Base-by-base conservation (phyloP, 2,888 invertebrate genomes). In the Epirrhoe alternata region DNA sequence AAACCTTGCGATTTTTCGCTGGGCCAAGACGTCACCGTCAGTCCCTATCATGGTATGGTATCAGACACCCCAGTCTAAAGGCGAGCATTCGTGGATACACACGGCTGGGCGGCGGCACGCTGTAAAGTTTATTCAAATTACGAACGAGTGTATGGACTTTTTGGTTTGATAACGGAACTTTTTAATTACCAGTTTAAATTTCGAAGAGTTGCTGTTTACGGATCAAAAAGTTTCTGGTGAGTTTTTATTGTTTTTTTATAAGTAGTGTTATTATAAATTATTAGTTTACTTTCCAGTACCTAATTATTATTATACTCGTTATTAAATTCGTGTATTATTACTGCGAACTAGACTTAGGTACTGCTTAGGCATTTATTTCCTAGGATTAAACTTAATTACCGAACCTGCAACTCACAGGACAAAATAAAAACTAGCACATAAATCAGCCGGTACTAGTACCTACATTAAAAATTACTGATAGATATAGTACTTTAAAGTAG, bases 51-150 rank as follows among this genome's bases (percentile, higher is more conserved):
- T 14, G 24, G 57, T 62, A 71, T 70, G 17, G 10, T 10, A 10
- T 8, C 35, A 42, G 24, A 24, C 24, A 59, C 61, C 57, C 67
- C 81, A 81, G 81, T 81, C 77, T 75, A 71, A 76, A 72, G 66
- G 62, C 65, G 77, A 75, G 73, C 80, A 74, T 69, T 72, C 75
- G 69, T 72, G 74, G 72, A 79, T 71, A 30, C 68, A 77, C 77
- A 77, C 81, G 81, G 53, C 69, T 51, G 69, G 33, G 33, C 42
- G 58, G 64, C 55, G 55, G 35, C 45, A 69, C 65, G 66, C 52
- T 65, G 64, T 58, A 35, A 68, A 69, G 64, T 68, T 73, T 61
- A 73, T 67, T 70, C 71, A 56, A 69, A 62, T 68, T 54, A 62
- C 69, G 67, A 70, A 69, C 63, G 66, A 47, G 55, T 56, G 49